Evolutionary conservation across 1,140 invertebrate species (phyloP), one percentile per base, ranked within the genome.

Genomic region (Drosophila prosaltans): DNA sequence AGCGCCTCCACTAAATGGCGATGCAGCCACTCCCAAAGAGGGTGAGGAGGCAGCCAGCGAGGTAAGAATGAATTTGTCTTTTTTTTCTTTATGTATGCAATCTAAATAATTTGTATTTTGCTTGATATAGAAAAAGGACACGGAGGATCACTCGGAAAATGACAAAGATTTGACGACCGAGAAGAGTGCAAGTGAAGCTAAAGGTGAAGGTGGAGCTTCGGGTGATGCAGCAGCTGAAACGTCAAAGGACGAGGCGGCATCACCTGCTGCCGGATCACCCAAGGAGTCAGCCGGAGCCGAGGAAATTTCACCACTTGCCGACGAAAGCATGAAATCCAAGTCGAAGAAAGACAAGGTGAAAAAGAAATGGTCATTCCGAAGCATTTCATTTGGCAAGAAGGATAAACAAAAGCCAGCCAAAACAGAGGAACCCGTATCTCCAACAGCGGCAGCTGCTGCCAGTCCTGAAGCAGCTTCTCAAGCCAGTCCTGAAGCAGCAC

Each of bases 301-400:
- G 59, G 94, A 95, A 45, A 91, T 91, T 24, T 88, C 85, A 24
- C 90, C 90, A 5, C 64, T 91, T 8, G 93, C 94, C 16, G 94
- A 95, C 76, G 95, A 95, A 30, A 94, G 93, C 86, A 80, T 90
- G 60, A 96, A 95, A 92, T 96, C 96, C 92, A 93, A 94, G 81
- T 95, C 95, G 80, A 96, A 97, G 93, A 96, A 97, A 91, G 95
- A 96, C 76, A 96, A 96, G 93, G 95, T 95, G 66, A 97, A 96
- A 94, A 97, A 96, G 94, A 97, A 97, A 93, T 97, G 96, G 96
- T 97, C 96, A 74, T 96, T 97, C 93, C 95, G 96, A 88, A 96
- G 95, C 81, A 96, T 97, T 93, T 96, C 96, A 82, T 97, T 97
- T 92, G 95, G 95, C 88, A 96, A 95, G 92, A 97, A 97, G 92